Percentiles rank a stretch among this genome's conserved stretches.
Conservation (phyloP, 2,888 invertebrate species). For the Colletes collaris region DNA sequence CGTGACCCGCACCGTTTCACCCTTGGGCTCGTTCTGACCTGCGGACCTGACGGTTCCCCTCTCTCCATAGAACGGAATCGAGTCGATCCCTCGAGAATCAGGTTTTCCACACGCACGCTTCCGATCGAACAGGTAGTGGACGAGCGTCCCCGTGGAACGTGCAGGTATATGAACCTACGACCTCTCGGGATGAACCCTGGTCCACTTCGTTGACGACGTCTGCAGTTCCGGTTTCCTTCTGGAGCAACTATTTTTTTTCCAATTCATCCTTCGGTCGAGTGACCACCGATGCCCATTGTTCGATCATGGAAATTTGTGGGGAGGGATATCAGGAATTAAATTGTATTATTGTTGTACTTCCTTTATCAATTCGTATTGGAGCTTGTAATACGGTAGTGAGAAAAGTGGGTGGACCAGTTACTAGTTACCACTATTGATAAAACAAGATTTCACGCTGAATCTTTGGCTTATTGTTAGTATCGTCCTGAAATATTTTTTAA, state of each 20-base stretch:
- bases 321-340: not conserved
- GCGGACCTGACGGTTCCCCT: constrained; percentile 54
- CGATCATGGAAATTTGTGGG: not conserved
- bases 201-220: not conserved
- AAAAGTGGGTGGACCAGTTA: too few relatives aligned
- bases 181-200: constrained; percentile 34
- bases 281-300: too few relatives aligned
- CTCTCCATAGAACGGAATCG: constrained; percentile 12
- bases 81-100: constrained; percentile 59
- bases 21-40: constrained; percentile 70
- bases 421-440: too few relatives aligned
- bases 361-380: too few relatives aligned
- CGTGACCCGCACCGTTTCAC: constrained; percentile 75
- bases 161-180: constrained; percentile 78
- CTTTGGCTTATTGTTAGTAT: too few relatives aligned
- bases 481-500: too few relatives aligned
- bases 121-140: constrained; percentile 62
- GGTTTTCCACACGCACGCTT: constrained; percentile 66
- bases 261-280: not conserved
- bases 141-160: constrained; percentile 64
- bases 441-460: too few relatives aligned
- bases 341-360: not conserved
- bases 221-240: constrained; percentile 19
- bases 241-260: not conserved
- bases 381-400: too few relatives aligned